Conservation (phyloP, 2,113 vertebrate species). For the Pimephales promelas region DNA sequence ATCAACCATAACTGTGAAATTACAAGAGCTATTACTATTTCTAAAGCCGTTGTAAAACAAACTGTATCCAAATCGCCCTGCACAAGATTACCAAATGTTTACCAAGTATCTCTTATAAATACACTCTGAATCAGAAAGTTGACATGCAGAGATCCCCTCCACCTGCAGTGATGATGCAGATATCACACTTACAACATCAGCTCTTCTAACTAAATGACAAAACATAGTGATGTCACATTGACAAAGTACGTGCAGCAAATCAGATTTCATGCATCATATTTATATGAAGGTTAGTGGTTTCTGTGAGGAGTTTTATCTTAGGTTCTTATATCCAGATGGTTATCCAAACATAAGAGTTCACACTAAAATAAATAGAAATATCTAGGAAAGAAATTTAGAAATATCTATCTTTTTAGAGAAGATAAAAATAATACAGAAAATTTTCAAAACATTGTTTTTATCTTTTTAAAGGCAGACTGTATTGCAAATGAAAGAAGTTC, state of each 20-base stretch:
- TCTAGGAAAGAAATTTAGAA: too few relatives aligned
- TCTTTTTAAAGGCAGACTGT: background rate
- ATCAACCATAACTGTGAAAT: conserved; percentile 22
- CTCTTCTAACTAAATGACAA: background rate
- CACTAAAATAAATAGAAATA: background rate
- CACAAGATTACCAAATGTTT: background rate
- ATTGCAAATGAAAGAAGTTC: background rate
- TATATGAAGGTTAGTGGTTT: background rate
- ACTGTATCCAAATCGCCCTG: background rate
- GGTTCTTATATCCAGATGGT: background rate
- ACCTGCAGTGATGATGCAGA: background rate
- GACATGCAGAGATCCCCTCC: background rate
- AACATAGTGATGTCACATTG: background rate
- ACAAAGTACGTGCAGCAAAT: conserved; percentile 1
- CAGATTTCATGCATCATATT: background rate
- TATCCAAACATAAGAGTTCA: background rate
- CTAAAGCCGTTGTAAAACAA: background rate
- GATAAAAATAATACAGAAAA: background rate
- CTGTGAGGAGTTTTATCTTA: background rate
- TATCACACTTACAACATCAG: conserved; percentile 14
- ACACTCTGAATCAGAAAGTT: background rate
- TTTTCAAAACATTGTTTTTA: background rate
- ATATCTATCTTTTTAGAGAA: background rate
- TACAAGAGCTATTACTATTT: background rate
- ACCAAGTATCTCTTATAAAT: background rate